These are phyloP conservation scores for Limnothrissa miodon DNA, from an alignment of 2,113 vertebrate genomes.

Conservation along the genomic window DNA sequence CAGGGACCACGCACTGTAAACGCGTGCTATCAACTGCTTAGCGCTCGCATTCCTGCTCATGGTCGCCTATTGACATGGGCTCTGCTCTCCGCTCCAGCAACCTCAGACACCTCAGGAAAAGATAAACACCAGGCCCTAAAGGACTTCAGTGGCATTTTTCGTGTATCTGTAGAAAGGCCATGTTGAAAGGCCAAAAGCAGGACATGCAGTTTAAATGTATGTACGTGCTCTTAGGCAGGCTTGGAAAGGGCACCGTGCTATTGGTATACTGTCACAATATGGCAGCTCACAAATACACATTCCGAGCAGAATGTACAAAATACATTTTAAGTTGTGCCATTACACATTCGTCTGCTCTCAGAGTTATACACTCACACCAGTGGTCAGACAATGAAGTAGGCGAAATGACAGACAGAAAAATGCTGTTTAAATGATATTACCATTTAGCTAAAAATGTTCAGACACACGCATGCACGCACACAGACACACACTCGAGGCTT, in stretches of 20 bases:
- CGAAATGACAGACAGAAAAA: too few species aligned
- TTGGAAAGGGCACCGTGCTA: neutral
- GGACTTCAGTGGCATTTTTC: neutral
- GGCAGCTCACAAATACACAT: neutral
- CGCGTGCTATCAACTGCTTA: slow-evolving; percentile 37
- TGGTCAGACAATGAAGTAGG: too few species aligned
- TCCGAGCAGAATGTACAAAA: neutral
- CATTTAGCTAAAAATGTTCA: too few species aligned
- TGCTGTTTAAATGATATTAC: too few species aligned
- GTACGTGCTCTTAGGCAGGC: neutral
- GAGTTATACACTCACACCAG: too few species aligned
- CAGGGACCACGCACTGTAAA: slow-evolving; percentile 26
- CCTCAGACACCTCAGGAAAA: neutral
- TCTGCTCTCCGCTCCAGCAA: slow-evolving; percentile 16
- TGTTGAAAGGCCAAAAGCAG: slow-evolving; percentile 3
- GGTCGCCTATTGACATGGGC: slow-evolving; percentile 41
- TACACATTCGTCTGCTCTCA: too few species aligned
- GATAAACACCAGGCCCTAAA: slow-evolving; percentile 27
- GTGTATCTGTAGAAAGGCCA: neutral
- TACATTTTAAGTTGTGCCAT: neutral
- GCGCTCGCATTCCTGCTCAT: slow-evolving; percentile 32
- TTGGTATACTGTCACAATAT: neutral
- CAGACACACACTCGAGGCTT: too few species aligned
- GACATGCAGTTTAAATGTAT: neutral
- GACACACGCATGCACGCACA: too few species aligned